Base-by-base conservation (phyloP, 2,888 invertebrate species). In the Napeogenes sylphis region DNA sequence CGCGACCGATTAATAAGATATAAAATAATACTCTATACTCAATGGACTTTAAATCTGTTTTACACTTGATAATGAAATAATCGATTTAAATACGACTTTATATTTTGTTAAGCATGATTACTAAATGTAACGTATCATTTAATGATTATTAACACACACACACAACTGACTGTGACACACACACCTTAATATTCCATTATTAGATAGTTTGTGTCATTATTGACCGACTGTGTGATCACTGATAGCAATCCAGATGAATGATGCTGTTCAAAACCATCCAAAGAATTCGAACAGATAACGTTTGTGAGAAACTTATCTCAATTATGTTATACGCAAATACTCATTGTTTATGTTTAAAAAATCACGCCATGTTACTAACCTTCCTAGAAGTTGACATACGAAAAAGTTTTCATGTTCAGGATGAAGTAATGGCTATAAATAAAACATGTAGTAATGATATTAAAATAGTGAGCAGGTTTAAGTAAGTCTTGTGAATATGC, bases 291-390 rank as follows among this genome's bases (percentile, higher is more conserved):
- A 66, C 64, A 64, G 79, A 78, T 82, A 84, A 79, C 74, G 62
- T 63, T 70, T 74, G 71, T 64, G 58, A 69, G 75, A 70, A 72
- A 79, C 71, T 71, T 84, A 85, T 85, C 84, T 82, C 38, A 72
- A 78, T 73, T 78, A 83, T 82, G 81, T 74, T 68, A 69, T 70
- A 77, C 66, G 75, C 72, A 85, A 86, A 86, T 81, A 85, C 67
- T 63, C 66, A 67, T 62, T 67, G 67, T 66, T 61, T 62, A 56
- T 58, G 56, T 35, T 56, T 42, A 10, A 42, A 21, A 56, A 63
- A 67, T 59, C 65, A 65, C 64, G 62, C 62, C 57, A 66, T 45
- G 47, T 32, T 46, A 54, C 58, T 51, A 51, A 51, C 21, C 21
- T 5, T 55, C 56, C 5, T 13, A 57, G 56, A 63, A 55, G 8